Base-by-base conservation (phyloP, 2,797 vertebrate genomes). In the Dallia pectoralis region DNA sequence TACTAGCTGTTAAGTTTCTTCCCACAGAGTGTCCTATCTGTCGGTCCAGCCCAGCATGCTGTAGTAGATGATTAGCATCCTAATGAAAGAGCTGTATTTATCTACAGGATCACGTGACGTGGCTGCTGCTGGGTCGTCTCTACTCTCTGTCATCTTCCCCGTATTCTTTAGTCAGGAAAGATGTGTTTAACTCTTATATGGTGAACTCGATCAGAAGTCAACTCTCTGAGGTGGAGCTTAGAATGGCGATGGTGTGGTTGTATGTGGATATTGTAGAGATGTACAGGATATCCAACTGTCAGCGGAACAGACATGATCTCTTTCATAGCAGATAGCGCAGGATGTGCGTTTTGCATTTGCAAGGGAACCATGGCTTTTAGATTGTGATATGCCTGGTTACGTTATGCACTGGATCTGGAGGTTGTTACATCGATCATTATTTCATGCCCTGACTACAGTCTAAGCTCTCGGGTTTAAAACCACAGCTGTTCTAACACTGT, bases 401-500 rank as follows among this genome's bases (percentile, higher is more conserved):
- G 3, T 22, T 11, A 25, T 59, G 22, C 22, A 27, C 4, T 25
- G 22, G 22, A 9, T 9, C 12, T 59, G 11, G 40, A 44, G 40
- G 40, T 44, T 14, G 40, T 44, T 44, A 44, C 0, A 44, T 44
- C 40, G 14, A 44, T 44, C 40, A 44, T 44, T 44, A 44, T 6
- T 44, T 44, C 40, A 44, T 62, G 74, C 47, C 25, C 25, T 2
- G 25, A 11, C 22, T 11, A 4, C 25, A 12, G 53, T 59, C 6
- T 59, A 66, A 84, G 72, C 64, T 63, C 75, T 76, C 73, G 56
- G 47, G 14, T 32, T 70, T 69, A 84, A 86, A 87, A 81, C 77
- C 74, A 73, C 82, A 83, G 81, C 85, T 87, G 84, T 83, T 84
- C 62, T 78, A 87, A 82, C 71, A 84, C 86, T 84, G 82, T 72